These are phyloP conservation scores for Eupelmus urozonus DNA, from an alignment of 2,888 invertebrate genomes.

Conservation along the genomic window DNA sequence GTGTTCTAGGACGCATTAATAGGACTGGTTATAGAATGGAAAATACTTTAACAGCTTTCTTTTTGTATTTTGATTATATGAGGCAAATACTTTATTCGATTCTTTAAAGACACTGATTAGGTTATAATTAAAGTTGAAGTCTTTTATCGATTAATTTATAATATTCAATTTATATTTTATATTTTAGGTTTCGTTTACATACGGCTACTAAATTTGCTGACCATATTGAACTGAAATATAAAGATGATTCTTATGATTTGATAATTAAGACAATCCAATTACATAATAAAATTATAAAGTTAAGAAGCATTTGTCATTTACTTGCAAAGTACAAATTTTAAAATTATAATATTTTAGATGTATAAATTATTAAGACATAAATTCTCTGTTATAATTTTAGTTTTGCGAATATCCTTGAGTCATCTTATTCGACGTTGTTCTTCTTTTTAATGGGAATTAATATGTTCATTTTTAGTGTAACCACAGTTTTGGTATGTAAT, in stretches of 20 bases:
- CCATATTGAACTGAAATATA: neutral
- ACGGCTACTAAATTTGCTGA: neutral
- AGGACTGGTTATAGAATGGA: too few relatives aligned
- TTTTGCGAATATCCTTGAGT: constrained; percentile 17
- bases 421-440: constrained; percentile 18
- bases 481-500: constrained; percentile 8
- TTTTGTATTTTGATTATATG: too few relatives aligned
- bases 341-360: neutral
- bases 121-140: too few relatives aligned
- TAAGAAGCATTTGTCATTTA: neutral
- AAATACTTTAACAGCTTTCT: too few relatives aligned
- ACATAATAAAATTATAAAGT: constrained; percentile 20
- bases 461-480: constrained; percentile 1
- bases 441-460: constrained; percentile 3
- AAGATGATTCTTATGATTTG: neutral
- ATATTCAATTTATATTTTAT: too few relatives aligned
- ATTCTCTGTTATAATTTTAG: too few relatives aligned
- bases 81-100: too few relatives aligned
- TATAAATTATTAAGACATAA: too few relatives aligned
- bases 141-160: too few relatives aligned
- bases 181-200: constrained; percentile 27
- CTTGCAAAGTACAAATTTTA: neutral
- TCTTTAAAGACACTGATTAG: too few relatives aligned
- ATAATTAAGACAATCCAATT: neutral
- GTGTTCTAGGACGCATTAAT: too few relatives aligned